These are phyloP conservation scores for Tachypleus tridentatus DNA, from an alignment of 1,140 invertebrate species.

Conservation along the genomic window DNA sequence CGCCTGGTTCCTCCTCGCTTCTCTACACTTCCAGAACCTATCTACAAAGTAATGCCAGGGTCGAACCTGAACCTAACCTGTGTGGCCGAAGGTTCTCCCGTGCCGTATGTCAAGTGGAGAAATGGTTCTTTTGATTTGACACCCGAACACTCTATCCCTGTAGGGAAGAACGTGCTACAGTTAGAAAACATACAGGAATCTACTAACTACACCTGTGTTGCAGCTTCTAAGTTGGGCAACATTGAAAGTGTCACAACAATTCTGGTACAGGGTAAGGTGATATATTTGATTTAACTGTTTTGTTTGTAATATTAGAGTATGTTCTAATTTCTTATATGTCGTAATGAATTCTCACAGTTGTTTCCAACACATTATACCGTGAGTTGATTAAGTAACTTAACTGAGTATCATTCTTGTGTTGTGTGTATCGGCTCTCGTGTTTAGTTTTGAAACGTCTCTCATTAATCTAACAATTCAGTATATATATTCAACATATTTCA, in stretches of 20 bases:
- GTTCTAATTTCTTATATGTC: too few species aligned
- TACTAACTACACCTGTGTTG: slow-evolving; percentile 88
- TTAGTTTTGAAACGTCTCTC: too few species aligned
- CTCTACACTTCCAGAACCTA: slow-evolving; percentile 68
- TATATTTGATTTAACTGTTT: too few species aligned
- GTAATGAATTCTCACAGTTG: too few species aligned
- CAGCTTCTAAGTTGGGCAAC: slow-evolving; percentile 81
- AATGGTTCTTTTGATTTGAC: slow-evolving; percentile 72
- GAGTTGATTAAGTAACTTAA: too few species aligned
- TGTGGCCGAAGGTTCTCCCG: slow-evolving; percentile 90
- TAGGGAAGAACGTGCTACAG: slow-evolving; percentile 62
- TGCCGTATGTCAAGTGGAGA: slow-evolving; percentile 94
- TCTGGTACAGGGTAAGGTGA: slow-evolving; percentile 82
- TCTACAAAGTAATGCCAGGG: slow-evolving; percentile 79
- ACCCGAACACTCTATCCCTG: slow-evolving; percentile 38
- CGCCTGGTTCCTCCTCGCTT: slow-evolving; percentile 87
- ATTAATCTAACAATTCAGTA: too few species aligned
- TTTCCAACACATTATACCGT: too few species aligned
- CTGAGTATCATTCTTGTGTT: too few species aligned
- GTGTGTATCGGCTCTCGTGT: too few species aligned
- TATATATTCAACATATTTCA: too few species aligned
- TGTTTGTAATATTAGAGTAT: too few species aligned
- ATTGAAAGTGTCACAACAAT: slow-evolving; percentile 76
- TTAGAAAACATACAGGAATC: slow-evolving; percentile 77
- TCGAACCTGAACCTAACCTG: slow-evolving; percentile 85